Percentiles rank a stretch among this genome's conserved stretches.
phyloP scores from a whole-genome alignment of 2,797 vertebrate genomes.

The Naso thynnoides region DNA sequence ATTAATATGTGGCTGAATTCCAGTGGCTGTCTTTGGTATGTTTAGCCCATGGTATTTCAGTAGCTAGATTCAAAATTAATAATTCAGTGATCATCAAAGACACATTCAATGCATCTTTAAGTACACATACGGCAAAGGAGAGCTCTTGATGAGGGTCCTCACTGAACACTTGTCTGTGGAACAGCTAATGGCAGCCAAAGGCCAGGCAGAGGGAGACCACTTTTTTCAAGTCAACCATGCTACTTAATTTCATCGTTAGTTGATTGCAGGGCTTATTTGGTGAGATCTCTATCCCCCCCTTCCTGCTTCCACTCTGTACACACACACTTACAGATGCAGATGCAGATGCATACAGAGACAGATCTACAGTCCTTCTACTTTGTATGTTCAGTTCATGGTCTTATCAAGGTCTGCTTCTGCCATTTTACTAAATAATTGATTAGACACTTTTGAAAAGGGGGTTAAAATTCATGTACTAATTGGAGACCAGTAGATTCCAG shows the following conservation, averaged over 20 bases:
- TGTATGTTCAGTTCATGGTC: constrained; percentile 85
- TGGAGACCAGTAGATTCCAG: constrained; percentile 87
- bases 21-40: constrained; percentile 75
- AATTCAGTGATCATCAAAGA: constrained; percentile 84
- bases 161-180: constrained; percentile 66
- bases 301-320: constrained; percentile 31
- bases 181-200: constrained; percentile 78
- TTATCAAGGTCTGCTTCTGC: constrained; percentile 86
- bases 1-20: constrained; percentile 82
- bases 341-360: constrained; percentile 55
- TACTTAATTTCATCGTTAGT: constrained; percentile 78
- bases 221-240: constrained; percentile 70
- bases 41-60: constrained; percentile 83
- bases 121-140: constrained; percentile 68
- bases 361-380: constrained; percentile 77
- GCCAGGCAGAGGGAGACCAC: constrained; percentile 72
- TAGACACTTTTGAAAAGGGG: constrained; percentile 87
- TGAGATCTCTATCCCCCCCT: constrained; percentile 65
- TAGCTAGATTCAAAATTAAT: constrained; percentile 82
- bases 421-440: constrained; percentile 90
- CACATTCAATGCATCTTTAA: constrained; percentile 81
- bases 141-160: constrained; percentile 77
- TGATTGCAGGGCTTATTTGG: constrained; percentile 66
- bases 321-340: constrained; percentile 23
- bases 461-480: constrained; percentile 89